A percentile compares a stretch with the other conserved stretches of the same genome.
Conservation (phyloP, 2,888 invertebrate species). For the Cheilosia impressa region DNA sequence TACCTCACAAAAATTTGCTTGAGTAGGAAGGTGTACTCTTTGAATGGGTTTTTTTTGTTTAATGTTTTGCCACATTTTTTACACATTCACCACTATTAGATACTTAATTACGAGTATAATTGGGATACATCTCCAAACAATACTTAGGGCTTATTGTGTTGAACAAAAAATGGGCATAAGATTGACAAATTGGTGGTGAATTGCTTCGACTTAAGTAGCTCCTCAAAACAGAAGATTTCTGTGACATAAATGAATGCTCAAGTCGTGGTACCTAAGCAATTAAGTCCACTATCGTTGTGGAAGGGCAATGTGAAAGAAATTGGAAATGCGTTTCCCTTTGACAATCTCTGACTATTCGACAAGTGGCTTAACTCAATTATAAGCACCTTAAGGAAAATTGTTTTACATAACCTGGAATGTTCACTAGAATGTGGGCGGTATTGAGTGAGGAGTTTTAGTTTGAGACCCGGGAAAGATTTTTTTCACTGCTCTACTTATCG, state of each 20-base stretch:
- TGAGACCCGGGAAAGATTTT: no score
- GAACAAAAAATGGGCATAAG: not conserved
- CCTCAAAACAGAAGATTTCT: not conserved
- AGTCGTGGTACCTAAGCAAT: not conserved
- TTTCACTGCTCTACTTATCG: no score
- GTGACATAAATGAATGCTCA: not conserved
- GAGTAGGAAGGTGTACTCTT: not conserved
- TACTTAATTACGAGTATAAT: conserved; percentile 13
- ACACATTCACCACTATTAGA: conserved; percentile 7
- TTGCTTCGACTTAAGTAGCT: conserved; percentile 3
- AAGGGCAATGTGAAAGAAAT: not conserved
- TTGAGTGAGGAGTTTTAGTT: no score
- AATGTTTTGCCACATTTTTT: conserved; percentile 22
- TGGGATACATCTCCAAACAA: not conserved
- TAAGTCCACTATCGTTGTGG: not conserved
- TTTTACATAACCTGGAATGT: no score
- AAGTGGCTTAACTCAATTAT: no score
- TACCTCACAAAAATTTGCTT: conserved; percentile 4
- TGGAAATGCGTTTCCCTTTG: not conserved
- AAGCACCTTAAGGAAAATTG: no score
- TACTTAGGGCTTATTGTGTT: not conserved
- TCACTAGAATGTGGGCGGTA: no score
- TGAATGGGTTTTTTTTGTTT: conserved; percentile 18
- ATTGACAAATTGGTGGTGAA: conserved; percentile 15
- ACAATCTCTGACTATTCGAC: not conserved